Percentiles rank a stretch among this genome's conserved stretches.
Conservation (phyloP, 2,888 invertebrate species). For the Leptarthrus brevirostris region DNA sequence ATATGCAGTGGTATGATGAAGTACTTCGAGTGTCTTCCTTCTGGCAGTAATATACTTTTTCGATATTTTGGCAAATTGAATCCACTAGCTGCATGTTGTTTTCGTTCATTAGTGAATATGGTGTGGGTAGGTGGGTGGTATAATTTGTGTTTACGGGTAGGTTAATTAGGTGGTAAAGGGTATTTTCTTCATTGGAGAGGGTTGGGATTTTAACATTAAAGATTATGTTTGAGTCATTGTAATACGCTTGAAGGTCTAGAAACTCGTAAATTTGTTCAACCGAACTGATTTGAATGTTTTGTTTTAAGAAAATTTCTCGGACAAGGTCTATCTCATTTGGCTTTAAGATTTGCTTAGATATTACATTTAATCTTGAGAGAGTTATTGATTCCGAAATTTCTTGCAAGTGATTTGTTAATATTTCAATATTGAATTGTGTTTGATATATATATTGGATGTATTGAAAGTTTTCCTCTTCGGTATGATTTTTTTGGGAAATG, state of each 20-base stretch:
- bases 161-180: constrained; percentile 20
- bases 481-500: constrained; percentile 8
- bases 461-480: constrained; percentile 9
- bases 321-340: constrained; percentile 8
- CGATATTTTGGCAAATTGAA: not conserved
- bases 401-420: constrained; percentile 29
- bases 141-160: not conserved
- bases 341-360: constrained; percentile 44
- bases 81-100: not conserved
- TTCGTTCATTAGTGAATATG: not conserved
- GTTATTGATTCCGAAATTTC: constrained; percentile 44
- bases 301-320: not conserved
- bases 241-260: constrained; percentile 43
- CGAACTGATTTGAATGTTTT: constrained; percentile 15
- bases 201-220: constrained; percentile 38
- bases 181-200: constrained; percentile 18
- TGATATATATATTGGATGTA: constrained; percentile 23
- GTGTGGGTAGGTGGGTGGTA: not conserved
- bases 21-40: not conserved
- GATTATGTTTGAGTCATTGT: constrained; percentile 43
- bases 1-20: not conserved
- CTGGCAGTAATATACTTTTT: not conserved
- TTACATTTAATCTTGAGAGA: constrained; percentile 34
- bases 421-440: constrained; percentile 41
- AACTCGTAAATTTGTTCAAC: constrained; percentile 39